Evolutionary conservation across 2,113 vertebrate species (phyloP).

Genomic region (Willisornis vidua): DNA sequence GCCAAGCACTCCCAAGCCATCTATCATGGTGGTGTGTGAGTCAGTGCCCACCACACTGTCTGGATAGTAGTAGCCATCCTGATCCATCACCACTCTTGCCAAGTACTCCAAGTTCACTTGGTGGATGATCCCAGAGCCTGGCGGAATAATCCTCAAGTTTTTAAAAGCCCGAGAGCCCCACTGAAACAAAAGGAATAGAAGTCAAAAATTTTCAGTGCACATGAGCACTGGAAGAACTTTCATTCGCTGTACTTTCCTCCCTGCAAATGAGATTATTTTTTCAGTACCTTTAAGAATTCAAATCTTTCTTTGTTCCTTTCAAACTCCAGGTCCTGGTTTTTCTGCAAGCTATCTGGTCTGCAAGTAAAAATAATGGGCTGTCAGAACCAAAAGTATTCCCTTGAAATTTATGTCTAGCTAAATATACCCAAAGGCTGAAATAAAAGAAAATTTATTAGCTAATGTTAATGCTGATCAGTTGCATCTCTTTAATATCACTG

Average conservation of each 20-base stretch:
- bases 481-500: not conserved
- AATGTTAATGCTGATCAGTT: not conserved
- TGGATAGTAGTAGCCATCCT: conserved; percentile 88
- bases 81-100: conserved; percentile 91
- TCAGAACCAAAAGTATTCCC: not conserved
- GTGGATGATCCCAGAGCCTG: conserved; percentile 96
- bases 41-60: conserved; percentile 98
- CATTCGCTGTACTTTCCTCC: not conserved
- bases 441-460: not conserved
- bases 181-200: conserved; percentile 69
- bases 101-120: conserved; percentile 98
- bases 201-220: not conserved
- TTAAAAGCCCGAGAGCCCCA: conserved; percentile 96
- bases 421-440: not conserved
- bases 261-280: not conserved
- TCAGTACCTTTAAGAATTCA: conserved; percentile 93
- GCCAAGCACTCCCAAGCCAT: conserved; percentile 93
- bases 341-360: conserved; percentile 93
- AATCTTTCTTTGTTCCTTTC: conserved; percentile 96
- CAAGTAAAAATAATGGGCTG: conserved; percentile 20
- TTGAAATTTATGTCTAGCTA: not conserved
- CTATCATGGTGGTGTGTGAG: conserved; percentile 98
- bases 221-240: not conserved
- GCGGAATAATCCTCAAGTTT: conserved; percentile 96
- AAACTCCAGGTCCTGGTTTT: conserved; percentile 98